phyloP scores from a whole-genome alignment of 2,797 vertebrate genomes.

The Melanitta fusca region DNA sequence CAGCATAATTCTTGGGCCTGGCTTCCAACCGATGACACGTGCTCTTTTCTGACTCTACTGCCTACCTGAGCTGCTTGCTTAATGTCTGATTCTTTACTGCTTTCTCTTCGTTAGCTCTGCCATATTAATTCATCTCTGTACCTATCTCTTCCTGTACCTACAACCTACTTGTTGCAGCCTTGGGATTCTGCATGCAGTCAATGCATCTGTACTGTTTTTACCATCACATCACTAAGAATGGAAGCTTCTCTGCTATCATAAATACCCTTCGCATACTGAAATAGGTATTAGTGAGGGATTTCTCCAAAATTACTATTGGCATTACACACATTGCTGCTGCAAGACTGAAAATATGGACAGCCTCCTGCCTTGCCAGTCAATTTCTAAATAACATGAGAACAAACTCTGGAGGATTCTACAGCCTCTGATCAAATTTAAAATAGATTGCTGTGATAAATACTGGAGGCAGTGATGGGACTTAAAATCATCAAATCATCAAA shows the following conservation, averaged over 20 bases:
- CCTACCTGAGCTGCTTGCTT: not conserved
- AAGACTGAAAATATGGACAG: not conserved
- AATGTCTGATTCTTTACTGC: not conserved
- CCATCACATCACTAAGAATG: not conserved
- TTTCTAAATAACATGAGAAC: not conserved
- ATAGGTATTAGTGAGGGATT: not conserved
- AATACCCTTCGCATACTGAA: not conserved
- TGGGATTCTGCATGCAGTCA: not conserved
- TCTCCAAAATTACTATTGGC: not conserved
- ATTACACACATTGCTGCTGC: not conserved
- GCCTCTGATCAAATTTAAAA: slow-evolving; percentile 41
- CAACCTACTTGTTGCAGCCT: not conserved
- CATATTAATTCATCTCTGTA: not conserved
- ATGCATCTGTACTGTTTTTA: not conserved
- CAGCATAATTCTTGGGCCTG: not conserved
- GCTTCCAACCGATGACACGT: not conserved
- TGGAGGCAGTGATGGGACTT: slow-evolving; percentile 25
- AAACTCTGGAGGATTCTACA: not conserved
- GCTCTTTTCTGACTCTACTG: not conserved
- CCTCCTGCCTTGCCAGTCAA: not conserved
- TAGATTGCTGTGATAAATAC: slow-evolving; percentile 42
- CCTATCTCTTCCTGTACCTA: not conserved
- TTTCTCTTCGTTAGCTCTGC: not conserved
- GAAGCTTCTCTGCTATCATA: not conserved
- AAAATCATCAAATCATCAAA: slow-evolving; percentile 45